Evolutionary conservation across 1,140 invertebrate species (phyloP), one percentile per base, ranked within the genome.

Genomic region (Drosophila neocordata): DNA sequence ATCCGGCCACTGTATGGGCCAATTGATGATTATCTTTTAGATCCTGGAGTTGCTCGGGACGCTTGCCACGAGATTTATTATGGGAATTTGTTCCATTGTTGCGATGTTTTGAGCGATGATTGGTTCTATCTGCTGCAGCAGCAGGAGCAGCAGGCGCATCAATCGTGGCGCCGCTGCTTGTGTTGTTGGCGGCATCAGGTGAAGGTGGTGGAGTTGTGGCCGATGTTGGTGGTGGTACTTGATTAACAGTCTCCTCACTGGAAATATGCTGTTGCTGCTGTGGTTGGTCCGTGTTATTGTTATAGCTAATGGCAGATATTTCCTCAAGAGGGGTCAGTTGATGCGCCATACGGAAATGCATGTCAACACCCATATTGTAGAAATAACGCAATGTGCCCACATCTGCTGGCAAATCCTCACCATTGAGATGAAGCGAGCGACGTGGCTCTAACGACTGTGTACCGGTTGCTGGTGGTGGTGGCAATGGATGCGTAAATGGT

Each of bases 291-390:
- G 79, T 82, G 74, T 83, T 82, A 20, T 63, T 77, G n/a, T 38
- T 66, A 0, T 63, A 57, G 44, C 20, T 31, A 4, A 56, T 70
- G 1, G n/a, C 41, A 3, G 13, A 8, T 9, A 41, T 12, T 15
- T 65, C 41, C 3, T 74, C 65, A 1, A 61, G 70, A 1, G 61
- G 41, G 80, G 90, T 88, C 9, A 56, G 0, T 4, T 71, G 64
- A 5, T 81, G 62, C 4, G 67, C 13, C 61, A 78, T 69, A 15
- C 79, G 75, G 52, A 52, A 56, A 81, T 92, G 92, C 85, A 92
- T 92, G 31, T 95, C 94, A 37, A 95, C 88, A 75, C 95, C 95
- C 73, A 95, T 89, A 89, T 95, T 95, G 91, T 93, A 95, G 84
- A 94, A 95, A 76, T 93, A 95, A 61, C 94, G 93, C 41, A 95